Percentiles rank a stretch among this genome's conserved stretches.
Conservation (phyloP, 2,888 invertebrate species). For the Limnephilus rhombicus region DNA sequence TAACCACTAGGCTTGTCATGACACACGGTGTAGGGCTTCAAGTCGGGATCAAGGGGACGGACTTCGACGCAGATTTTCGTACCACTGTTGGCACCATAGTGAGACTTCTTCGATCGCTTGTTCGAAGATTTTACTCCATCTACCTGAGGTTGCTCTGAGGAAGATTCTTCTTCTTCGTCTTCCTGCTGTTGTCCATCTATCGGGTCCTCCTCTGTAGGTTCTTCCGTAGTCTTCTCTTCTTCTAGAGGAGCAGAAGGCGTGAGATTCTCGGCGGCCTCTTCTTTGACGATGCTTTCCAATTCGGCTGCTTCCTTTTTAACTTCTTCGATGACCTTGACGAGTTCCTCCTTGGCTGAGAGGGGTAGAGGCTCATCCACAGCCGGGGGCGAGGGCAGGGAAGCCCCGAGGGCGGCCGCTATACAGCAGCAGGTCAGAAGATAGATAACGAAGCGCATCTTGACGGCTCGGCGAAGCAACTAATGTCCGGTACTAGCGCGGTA, state of each 20-base stretch:
- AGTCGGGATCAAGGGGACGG: conserved; percentile 44
- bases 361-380: background rate
- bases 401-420: conserved; percentile 35
- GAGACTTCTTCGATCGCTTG: conserved; percentile 27
- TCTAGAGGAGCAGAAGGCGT: background rate
- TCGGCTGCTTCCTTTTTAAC: background rate
- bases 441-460: conserved; percentile 56
- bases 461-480: background rate
- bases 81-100: background rate
- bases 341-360: conserved; percentile 14
- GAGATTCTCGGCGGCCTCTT: background rate
- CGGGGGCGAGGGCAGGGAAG: background rate
- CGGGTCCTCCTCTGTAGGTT: background rate
- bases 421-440: conserved; percentile 48
- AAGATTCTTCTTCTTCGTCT: conserved; percentile 31
- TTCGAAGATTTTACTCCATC: conserved; percentile 23
- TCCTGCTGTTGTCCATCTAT: background rate
- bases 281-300: conserved; percentile 7
- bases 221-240: conserved; percentile 19
- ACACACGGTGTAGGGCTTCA: conserved; percentile 53
- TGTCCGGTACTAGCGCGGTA: background rate
- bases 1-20: conserved; percentile 31
- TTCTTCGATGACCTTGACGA: conserved; percentile 31
- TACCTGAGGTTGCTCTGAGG: conserved; percentile 2
- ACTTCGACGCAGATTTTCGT: conserved; percentile 51